phyloP scores from a whole-genome alignment of 2,888 invertebrate genomes.

The Lypha dubia region DNA sequence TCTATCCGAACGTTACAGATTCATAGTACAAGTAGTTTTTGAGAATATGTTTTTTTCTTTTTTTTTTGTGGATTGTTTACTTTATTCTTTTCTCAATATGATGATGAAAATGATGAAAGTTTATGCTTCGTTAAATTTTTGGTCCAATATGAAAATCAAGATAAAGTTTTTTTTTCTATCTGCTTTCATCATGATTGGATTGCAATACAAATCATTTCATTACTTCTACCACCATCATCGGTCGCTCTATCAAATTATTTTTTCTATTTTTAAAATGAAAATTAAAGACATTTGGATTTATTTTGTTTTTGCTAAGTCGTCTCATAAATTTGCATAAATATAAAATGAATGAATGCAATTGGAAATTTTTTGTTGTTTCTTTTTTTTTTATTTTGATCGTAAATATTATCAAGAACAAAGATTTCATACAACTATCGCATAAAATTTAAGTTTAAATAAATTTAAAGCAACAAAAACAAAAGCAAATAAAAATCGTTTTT shows the following conservation, averaged over 20 bases:
- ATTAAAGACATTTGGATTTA: conserved; percentile 46
- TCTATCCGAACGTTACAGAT: conserved; percentile 11
- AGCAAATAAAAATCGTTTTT: conserved; percentile 10
- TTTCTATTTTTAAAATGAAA: conserved; percentile 39
- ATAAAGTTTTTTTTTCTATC: conserved; percentile 36
- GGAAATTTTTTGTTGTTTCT: too few species aligned
- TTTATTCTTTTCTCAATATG: conserved; percentile 56
- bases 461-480: conserved; percentile 22
- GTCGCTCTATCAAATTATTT: background rate
- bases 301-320: conserved; percentile 31
- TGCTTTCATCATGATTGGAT: conserved; percentile 55
- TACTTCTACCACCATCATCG: conserved; percentile 10
- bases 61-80: conserved; percentile 50
- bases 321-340: conserved; percentile 60
- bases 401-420: conserved; percentile 53
- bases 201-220: conserved; percentile 59
- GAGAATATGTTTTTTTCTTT: conserved; percentile 24
- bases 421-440: conserved; percentile 5
- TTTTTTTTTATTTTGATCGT: conserved; percentile 52
- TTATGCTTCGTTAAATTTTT: conserved; percentile 66
- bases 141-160: conserved; percentile 61
- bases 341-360: conserved; percentile 52
- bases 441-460: conserved; percentile 40
- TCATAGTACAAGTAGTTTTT: conserved; percentile 14
- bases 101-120: conserved; percentile 60